Conservation (phyloP, 1,140 invertebrate genomes). For the Hetaerina americana region DNA sequence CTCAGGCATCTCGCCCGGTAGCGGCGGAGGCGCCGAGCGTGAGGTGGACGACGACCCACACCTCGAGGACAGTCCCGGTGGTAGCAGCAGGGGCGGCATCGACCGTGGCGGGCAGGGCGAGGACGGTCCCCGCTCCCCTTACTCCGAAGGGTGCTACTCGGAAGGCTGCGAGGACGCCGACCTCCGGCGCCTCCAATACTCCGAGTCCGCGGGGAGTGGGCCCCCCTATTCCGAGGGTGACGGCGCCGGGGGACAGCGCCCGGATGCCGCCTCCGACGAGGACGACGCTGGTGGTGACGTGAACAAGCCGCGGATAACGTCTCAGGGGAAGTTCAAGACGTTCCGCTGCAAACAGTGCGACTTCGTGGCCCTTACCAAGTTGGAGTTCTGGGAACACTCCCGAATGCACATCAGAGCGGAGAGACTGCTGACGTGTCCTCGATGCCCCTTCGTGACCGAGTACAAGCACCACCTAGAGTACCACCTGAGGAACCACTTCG, state of each 20-base stretch:
- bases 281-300: background rate
- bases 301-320: background rate
- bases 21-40: background rate
- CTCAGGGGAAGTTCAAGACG: slow-evolving; percentile 51
- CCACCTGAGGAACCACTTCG: slow-evolving; percentile 88
- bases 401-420: slow-evolving; percentile 83
- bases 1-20: background rate
- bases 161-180: background rate
- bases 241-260: background rate
- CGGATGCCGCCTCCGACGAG: background rate
- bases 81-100: background rate
- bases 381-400: slow-evolving; percentile 89
- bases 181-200: background rate
- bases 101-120: background rate
- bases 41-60: background rate
- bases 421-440: slow-evolving; percentile 78
- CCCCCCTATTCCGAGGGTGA: background rate
- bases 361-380: slow-evolving; percentile 69
- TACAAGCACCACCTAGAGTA: slow-evolving; percentile 99
- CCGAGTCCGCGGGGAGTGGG: background rate
- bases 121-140: background rate
- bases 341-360: slow-evolving; percentile 90
- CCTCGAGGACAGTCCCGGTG: background rate
- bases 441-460: slow-evolving; percentile 95
- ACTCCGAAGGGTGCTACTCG: background rate